phyloP scores from a whole-genome alignment of 1,140 invertebrate species.

The Potamilus streckersoni region DNA sequence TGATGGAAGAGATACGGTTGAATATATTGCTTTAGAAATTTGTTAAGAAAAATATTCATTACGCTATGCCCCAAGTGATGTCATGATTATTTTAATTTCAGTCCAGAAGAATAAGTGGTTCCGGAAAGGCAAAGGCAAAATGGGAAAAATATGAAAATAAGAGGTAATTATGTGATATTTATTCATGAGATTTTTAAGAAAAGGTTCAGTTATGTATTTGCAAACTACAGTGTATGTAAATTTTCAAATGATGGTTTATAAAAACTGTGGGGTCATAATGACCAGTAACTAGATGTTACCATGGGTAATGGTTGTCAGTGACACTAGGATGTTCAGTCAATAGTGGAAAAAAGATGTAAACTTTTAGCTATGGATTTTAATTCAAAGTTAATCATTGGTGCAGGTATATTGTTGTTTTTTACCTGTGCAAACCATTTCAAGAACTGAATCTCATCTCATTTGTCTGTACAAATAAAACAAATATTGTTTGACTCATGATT shows the following conservation, averaged over 20 bases:
- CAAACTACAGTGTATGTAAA: neutral
- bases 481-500: too few relatives aligned
- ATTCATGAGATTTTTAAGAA: neutral
- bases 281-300: neutral
- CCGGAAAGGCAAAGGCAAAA: slow-evolving; percentile 84
- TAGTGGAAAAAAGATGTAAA: neutral
- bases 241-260: neutral
- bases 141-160: slow-evolving; percentile 92
- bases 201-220: neutral
- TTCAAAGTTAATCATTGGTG: too few relatives aligned
- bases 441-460: too few relatives aligned
- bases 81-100: slow-evolving; percentile 40
- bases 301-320: neutral
- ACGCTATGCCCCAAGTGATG: neutral
- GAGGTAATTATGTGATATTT: slow-evolving; percentile 50
- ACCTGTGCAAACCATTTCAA: too few relatives aligned
- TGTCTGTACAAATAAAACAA: too few relatives aligned
- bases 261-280: neutral
- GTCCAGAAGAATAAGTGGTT: slow-evolving; percentile 80
- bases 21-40: neutral
- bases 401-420: too few relatives aligned
- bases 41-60: neutral
- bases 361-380: neutral
- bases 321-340: neutral
- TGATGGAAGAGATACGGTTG: neutral